Conservation (phyloP, 2,797 vertebrate genomes). For the Pelobates cultripes region DNA sequence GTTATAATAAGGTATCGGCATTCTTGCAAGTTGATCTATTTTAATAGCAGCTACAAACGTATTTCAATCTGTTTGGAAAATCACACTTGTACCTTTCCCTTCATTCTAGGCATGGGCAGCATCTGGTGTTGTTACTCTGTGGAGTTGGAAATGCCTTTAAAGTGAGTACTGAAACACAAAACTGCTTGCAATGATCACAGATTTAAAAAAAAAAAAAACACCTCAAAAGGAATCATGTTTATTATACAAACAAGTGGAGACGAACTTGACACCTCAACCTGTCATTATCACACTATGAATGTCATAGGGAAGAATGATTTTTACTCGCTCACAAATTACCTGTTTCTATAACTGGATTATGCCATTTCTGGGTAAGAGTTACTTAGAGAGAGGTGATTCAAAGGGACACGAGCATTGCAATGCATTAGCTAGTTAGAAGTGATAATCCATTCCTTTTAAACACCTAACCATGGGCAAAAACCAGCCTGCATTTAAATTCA, state of each 20-base stretch:
- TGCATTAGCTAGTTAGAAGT: conserved; percentile 34
- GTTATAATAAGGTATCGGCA: neutral
- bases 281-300: conserved; percentile 39
- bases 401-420: conserved; percentile 36
- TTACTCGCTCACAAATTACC: conserved; percentile 42
- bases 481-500: conserved; percentile 40
- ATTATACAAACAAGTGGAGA: conserved; percentile 30
- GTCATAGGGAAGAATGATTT: conserved; percentile 33
- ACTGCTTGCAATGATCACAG: conserved; percentile 32
- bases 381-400: conserved; percentile 38
- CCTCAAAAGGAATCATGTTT: conserved; percentile 38
- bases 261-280: conserved; percentile 33
- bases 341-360: conserved; percentile 45
- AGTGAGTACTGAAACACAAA: conserved; percentile 45
- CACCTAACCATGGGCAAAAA: conserved; percentile 46
- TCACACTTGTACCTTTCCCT: conserved; percentile 26
- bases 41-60: conserved; percentile 2
- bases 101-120: conserved; percentile 43
- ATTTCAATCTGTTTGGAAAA: conserved; percentile 28
- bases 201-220: conserved; percentile 10
- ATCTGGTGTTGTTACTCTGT: conserved; percentile 45
- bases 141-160: conserved; percentile 43
- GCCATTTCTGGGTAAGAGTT: conserved; percentile 40
- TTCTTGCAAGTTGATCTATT: neutral
- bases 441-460: conserved; percentile 40